Evolutionary conservation across 2,113 vertebrate species (phyloP).

Genomic region (Cercocebus atys): DNA sequence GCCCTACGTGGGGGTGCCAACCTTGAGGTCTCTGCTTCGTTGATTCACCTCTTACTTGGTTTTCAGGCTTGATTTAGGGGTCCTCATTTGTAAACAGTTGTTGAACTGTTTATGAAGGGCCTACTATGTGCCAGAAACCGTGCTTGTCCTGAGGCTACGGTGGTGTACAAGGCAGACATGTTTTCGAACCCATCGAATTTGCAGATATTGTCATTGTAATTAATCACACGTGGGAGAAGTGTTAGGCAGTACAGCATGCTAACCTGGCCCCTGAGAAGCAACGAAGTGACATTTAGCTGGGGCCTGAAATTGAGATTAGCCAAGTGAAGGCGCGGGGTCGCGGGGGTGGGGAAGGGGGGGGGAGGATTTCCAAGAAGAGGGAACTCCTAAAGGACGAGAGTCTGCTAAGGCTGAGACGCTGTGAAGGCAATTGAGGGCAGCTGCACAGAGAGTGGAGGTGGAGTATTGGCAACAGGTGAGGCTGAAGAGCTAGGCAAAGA

Average conservation of each 20-base stretch:
- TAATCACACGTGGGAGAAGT: not conserved
- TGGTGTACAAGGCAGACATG: not conserved
- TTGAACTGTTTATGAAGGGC: not conserved
- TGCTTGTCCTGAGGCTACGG: not conserved
- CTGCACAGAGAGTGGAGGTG: not conserved
- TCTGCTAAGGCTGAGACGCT: not conserved
- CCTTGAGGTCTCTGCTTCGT: not conserved
- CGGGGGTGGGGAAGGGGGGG: too few species aligned
- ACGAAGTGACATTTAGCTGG: not conserved
- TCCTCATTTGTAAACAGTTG: not conserved
- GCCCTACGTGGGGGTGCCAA: fast-evolving
- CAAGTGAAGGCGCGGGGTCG: not conserved
- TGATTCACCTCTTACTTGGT: not conserved
- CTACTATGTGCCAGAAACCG: not conserved
- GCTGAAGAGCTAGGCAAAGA: not conserved
- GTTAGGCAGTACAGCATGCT: too few species aligned
- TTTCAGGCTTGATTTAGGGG: not conserved
- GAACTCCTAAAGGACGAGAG: not conserved
- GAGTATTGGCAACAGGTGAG: not conserved
- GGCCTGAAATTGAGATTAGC: not conserved
- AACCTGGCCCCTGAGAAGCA: not conserved
- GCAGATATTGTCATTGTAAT: not conserved
- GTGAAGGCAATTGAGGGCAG: not conserved
- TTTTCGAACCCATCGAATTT: not conserved
- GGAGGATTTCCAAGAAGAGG: not conserved